Conservation (phyloP, 2,797 vertebrate species). For the Notoglanidium macrostoma region DNA sequence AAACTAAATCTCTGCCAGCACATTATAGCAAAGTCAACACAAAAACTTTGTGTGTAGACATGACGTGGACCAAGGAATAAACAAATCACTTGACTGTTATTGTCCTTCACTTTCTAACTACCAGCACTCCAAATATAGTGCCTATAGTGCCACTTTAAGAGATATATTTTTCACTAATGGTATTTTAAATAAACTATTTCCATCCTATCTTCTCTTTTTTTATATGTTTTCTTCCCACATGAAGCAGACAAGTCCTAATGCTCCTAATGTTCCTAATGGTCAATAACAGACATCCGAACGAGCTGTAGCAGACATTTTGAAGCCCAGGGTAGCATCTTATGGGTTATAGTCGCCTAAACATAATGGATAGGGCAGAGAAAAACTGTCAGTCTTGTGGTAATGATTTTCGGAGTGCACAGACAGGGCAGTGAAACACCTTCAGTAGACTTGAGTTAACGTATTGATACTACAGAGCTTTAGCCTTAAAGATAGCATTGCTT, state of each 20-base stretch:
- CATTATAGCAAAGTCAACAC: background rate
- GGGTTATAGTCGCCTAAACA: slow-evolving; percentile 18
- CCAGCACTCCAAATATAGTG: background rate
- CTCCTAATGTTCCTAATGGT: slow-evolving; percentile 30
- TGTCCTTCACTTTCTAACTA: background rate
- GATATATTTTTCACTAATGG: slow-evolving; percentile 3
- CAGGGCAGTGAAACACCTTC: background rate
- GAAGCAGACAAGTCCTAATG: slow-evolving; percentile 21
- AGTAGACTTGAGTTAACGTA: background rate
- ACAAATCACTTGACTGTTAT: background rate
- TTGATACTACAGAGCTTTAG: background rate
- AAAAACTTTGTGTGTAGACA: background rate
- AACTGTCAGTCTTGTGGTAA: slow-evolving; percentile 30
- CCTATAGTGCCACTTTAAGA: background rate
- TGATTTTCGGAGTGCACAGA: slow-evolving; percentile 23
- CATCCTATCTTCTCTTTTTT: background rate
- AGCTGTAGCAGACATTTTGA: slow-evolving; percentile 22
- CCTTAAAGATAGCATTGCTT: background rate
- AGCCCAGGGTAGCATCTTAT: slow-evolving; percentile 8
- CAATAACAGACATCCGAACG: slow-evolving; percentile 33
- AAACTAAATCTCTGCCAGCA: background rate
- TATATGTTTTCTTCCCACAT: background rate
- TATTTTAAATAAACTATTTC: slow-evolving; percentile 4
- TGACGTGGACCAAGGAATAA: background rate
- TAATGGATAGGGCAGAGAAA: slow-evolving; percentile 22